These are phyloP conservation scores for Tenthredo notha DNA, from an alignment of 2,888 invertebrate species.

Conservation along the genomic window DNA sequence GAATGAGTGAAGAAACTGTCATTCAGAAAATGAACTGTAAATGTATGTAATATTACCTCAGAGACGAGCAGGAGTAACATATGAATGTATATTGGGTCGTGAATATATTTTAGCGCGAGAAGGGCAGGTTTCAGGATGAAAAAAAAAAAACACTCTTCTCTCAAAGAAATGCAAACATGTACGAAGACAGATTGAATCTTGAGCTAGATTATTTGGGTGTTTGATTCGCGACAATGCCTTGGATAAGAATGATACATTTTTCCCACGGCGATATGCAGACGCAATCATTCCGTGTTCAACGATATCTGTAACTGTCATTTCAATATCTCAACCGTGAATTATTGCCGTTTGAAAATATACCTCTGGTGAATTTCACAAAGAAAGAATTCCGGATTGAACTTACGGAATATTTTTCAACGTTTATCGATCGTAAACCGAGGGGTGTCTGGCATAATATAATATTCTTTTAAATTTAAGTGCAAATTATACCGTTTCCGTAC, in stretches of 20 bases:
- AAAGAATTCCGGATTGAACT: not conserved
- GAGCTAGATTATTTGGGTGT: not conserved
- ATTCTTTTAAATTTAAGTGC: not conserved
- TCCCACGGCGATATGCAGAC: not conserved
- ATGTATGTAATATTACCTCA: not conserved
- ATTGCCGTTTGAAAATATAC: not conserved
- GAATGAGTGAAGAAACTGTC: not conserved
- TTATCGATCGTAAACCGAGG: not conserved
- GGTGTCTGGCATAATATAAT: not conserved
- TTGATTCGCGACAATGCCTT: not conserved
- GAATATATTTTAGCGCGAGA: not conserved
- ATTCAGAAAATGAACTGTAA: not conserved
- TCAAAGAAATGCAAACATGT: not conserved
- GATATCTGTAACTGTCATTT: conserved; percentile 20
- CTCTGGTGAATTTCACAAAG: conserved; percentile 19
- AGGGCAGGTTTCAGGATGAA: not conserved
- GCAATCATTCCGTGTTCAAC: conserved; percentile 11
- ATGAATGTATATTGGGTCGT: not conserved
- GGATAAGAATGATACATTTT: conserved; percentile 12
- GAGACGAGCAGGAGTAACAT: not conserved
- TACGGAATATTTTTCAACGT: not conserved
- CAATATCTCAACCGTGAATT: conserved; percentile 38
- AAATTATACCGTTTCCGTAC: not conserved
- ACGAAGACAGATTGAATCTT: conserved; percentile 2
- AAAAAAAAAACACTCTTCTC: too few species aligned